Evolutionary conservation across 1,140 invertebrate genomes (phyloP).

Genomic region (Drosophila arawakana): DNA sequence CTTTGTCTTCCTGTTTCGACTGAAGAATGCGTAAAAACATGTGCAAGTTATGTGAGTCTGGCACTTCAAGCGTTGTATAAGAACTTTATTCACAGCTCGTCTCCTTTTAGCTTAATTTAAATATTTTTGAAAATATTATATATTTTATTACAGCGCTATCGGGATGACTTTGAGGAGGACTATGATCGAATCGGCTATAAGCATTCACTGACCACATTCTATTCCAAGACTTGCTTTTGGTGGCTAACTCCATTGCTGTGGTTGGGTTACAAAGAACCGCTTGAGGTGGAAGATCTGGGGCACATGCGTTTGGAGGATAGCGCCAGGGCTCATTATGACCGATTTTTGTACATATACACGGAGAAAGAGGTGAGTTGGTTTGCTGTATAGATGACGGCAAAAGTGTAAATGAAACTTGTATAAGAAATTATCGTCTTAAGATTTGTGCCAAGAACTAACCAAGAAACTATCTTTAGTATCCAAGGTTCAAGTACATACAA

Average conservation of each 20-base stretch:
- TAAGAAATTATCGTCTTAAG: no score
- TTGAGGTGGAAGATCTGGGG: slow-evolving; percentile 90
- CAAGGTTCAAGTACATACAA: no score
- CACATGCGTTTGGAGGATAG: slow-evolving; percentile 88
- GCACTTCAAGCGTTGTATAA: slow-evolving; percentile 2
- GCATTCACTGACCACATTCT: slow-evolving; percentile 87
- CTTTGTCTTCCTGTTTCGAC: slow-evolving; percentile 22
- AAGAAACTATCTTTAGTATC: no score
- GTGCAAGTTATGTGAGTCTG: slow-evolving; percentile 21
- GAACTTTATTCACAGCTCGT: slow-evolving; percentile 12
- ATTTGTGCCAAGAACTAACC: no score
- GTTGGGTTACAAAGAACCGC: slow-evolving; percentile 87
- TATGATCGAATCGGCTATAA: slow-evolving; percentile 84
- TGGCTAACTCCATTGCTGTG: slow-evolving; percentile 90
- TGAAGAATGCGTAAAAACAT: slow-evolving; percentile 23
- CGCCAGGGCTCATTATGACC: slow-evolving; percentile 81
- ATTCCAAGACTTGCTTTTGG: slow-evolving; percentile 90
- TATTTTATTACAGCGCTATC: slow-evolving; percentile 61
- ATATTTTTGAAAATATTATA: neutral
- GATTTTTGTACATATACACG: slow-evolving; percentile 80
- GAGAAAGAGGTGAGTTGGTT: slow-evolving; percentile 64
- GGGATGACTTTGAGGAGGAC: slow-evolving; percentile 74
- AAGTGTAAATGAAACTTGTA: no score
- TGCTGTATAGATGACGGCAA: no score
- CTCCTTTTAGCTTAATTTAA: slow-evolving; percentile 11